These are phyloP conservation scores for Linyphia triangularis DNA, from an alignment of 2,888 invertebrate species.

Conservation along the genomic window DNA sequence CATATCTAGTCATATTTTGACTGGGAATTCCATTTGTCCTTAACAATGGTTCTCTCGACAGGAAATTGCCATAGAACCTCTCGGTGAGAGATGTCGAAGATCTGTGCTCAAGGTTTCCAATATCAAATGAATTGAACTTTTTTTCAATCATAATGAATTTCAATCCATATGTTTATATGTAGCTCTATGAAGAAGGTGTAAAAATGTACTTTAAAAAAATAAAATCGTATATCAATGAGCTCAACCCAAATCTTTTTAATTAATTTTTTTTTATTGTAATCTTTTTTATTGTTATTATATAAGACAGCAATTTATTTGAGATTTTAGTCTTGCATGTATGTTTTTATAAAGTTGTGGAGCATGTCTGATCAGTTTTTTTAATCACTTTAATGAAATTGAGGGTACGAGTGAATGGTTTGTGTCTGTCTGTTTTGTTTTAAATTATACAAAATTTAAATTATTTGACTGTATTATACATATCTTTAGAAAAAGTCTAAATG, in stretches of 20 bases:
- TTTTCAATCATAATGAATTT: constrained; percentile 25
- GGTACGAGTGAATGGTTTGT: constrained; percentile 4
- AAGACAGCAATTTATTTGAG: constrained; percentile 13
- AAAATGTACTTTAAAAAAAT: constrained; percentile 15
- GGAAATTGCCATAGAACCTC: constrained; percentile 41
- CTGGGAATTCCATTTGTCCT: constrained; percentile 63
- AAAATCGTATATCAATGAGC: constrained; percentile 32
- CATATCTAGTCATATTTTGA: constrained; percentile 72
- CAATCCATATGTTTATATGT: constrained; percentile 59
- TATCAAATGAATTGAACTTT: constrained; percentile 63
- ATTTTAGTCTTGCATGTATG: constrained; percentile 14
- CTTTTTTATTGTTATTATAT: neutral
- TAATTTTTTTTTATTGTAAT: constrained; percentile 11
- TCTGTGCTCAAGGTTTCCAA: constrained; percentile 70
- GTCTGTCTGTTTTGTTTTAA: constrained; percentile 26
- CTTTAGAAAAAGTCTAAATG: constrained; percentile 34
- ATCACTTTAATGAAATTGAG: neutral
- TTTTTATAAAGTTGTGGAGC: neutral
- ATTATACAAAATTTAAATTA: constrained; percentile 51
- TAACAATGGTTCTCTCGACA: constrained; percentile 25
- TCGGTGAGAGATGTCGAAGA: constrained; percentile 29
- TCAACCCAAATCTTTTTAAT: constrained; percentile 26
- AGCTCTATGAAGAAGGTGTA: constrained; percentile 46
- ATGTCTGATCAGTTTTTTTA: neutral
- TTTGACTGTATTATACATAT: constrained; percentile 53